A percentile compares a stretch with the other conserved stretches of the same genome.
These are phyloP conservation scores for Austrolebias charrua DNA, from an alignment of 2,797 vertebrate genomes.

Conservation along the genomic window DNA sequence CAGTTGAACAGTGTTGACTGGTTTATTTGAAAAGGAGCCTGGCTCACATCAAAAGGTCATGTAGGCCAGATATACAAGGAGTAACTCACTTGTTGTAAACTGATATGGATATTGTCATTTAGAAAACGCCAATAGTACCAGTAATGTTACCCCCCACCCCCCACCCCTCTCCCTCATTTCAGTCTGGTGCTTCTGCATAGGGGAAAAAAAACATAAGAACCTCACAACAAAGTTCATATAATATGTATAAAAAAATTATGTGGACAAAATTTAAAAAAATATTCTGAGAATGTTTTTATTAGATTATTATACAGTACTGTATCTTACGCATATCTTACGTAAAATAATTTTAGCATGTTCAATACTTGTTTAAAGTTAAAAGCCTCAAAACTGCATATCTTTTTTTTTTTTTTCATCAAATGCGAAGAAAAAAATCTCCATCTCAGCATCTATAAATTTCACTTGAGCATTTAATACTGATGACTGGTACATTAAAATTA, in stretches of 20 bases:
- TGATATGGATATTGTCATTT: conserved; percentile 3
- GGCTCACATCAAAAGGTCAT: conserved; percentile 11
- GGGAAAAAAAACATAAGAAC: neutral
- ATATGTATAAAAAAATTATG: conserved; percentile 17
- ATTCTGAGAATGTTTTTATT: too few relatives aligned
- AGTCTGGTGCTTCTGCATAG: too few relatives aligned
- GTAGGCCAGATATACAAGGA: neutral
- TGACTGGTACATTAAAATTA: neutral
- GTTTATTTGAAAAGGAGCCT: conserved; percentile 26
- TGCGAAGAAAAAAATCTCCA: neutral
- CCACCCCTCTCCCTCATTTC: too few relatives aligned
- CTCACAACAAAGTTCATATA: conserved; percentile 13
- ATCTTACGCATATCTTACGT: too few relatives aligned
- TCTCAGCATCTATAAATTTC: neutral
- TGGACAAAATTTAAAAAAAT: conserved; percentile 8
- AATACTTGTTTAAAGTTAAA: neutral
- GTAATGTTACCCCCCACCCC: too few relatives aligned
- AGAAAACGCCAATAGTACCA: too few relatives aligned
- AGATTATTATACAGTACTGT: too few relatives aligned
- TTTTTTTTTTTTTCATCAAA: neutral
- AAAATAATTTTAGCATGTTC: neutral
- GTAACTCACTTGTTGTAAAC: neutral
- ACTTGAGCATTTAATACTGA: neutral
- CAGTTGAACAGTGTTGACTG: conserved; percentile 38
- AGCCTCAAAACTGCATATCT: too few relatives aligned